Evolutionary conservation across 1,140 invertebrate species (phyloP).

Genomic region (Venturia canescens): DNA sequence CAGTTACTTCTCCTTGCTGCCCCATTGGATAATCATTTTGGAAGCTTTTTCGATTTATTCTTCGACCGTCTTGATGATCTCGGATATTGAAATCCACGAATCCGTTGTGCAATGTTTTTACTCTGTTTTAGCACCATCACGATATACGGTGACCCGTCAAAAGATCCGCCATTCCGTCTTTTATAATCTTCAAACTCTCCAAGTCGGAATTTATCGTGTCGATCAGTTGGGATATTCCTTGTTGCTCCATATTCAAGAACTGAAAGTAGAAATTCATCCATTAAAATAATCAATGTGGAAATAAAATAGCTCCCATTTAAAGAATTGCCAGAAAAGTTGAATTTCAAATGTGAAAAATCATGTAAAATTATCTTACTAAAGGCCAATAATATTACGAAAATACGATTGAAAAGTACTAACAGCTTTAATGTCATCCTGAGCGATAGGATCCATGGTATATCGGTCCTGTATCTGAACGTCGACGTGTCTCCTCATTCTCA

Average conservation of each 20-base stretch:
- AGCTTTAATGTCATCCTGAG: constrained; percentile 81
- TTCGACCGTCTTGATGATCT: not conserved
- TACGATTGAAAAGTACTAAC: too few species aligned
- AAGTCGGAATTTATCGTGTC: constrained; percentile 88
- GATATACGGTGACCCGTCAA: constrained; percentile 64
- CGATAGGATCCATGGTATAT: constrained; percentile 81
- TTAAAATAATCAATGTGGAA: not conserved
- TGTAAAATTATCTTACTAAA: constrained; percentile 17
- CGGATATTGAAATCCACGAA: not conserved
- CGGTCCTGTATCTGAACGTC: constrained; percentile 73
- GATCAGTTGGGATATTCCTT: constrained; percentile 89
- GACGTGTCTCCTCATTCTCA: constrained; percentile 86
- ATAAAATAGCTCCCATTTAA: not conserved
- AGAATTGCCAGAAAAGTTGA: not conserved
- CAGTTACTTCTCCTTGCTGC: too few species aligned
- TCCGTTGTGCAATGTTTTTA: not conserved
- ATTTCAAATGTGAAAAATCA: constrained; percentile 14
- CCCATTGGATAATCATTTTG: not conserved
- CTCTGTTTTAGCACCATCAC: constrained; percentile 46
- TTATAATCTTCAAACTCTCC: constrained; percentile 87
- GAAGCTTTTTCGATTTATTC: not conserved
- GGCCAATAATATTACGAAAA: too few species aligned
- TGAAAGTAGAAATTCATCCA: constrained; percentile 69
- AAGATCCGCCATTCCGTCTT: constrained; percentile 83
- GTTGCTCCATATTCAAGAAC: constrained; percentile 89